These are phyloP conservation scores for Dendrolimus punctatus DNA, from an alignment of 1,140 invertebrate genomes.

Conservation along the genomic window DNA sequence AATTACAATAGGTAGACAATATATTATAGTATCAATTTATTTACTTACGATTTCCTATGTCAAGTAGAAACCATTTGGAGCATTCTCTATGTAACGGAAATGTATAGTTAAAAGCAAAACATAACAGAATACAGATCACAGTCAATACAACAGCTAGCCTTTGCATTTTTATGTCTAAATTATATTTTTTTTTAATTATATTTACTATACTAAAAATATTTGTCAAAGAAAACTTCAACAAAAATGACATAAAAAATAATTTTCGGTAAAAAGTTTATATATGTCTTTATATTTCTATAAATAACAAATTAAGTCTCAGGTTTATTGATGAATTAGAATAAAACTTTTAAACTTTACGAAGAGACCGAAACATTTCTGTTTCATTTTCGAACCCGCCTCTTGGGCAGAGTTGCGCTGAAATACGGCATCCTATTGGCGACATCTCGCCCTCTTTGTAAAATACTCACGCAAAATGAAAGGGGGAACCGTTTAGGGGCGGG, in stretches of 20 bases:
- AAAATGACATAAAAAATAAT: too few relatives aligned
- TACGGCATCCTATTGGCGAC: conserved; percentile 32
- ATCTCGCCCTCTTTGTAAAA: conserved; percentile 29
- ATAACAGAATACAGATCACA: conserved; percentile 29
- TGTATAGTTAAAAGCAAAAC: conserved; percentile 41
- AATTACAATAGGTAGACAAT: too few relatives aligned
- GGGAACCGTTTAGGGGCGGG: conserved; percentile 32
- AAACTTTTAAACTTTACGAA: too few relatives aligned
- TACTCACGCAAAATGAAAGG: conserved; percentile 26
- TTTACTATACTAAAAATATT: too few relatives aligned
- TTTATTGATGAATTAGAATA: too few relatives aligned
- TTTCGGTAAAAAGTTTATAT: too few relatives aligned
- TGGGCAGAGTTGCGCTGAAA: conserved; percentile 23
- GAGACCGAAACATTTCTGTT: background rate
- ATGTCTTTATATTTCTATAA: too few relatives aligned
- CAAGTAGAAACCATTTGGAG: background rate
- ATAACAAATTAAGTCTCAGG: too few relatives aligned
- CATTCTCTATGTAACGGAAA: conserved; percentile 30
- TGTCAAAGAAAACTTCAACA: too few relatives aligned
- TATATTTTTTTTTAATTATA: too few relatives aligned
- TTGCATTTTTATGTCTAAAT: conserved; percentile 24
- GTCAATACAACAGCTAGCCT: conserved; percentile 26
- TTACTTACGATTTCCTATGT: conserved; percentile 20
- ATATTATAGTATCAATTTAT: background rate
- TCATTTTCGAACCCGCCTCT: conserved; percentile 30